Conservation (phyloP, 2,113 vertebrate genomes). For the Apteryx mantelli region DNA sequence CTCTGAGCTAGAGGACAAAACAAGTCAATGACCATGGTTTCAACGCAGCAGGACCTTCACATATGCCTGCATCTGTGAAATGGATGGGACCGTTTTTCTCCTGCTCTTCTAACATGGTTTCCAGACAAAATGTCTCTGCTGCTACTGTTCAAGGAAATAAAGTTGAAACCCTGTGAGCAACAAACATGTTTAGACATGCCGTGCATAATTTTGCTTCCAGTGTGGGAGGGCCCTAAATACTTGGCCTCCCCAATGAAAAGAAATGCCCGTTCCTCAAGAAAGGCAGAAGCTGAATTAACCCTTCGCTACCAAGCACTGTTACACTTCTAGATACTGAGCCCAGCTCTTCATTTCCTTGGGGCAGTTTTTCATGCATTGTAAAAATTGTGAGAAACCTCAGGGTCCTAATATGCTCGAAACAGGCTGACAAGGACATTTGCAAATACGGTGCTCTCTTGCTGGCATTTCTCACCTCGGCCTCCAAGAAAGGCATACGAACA, state of each 20-base stretch:
- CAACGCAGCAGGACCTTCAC: background rate
- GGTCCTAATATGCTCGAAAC: background rate
- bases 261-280: background rate
- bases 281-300: slow-evolving; percentile 45
- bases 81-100: background rate
- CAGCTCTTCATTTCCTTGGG: background rate
- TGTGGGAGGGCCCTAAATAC: slow-evolving; percentile 47
- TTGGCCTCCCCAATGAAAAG: slow-evolving; percentile 38
- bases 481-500: background rate
- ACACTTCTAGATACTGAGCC: background rate
- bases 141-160: slow-evolving; percentile 50
- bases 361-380: background rate
- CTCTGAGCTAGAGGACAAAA: background rate
- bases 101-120: background rate
- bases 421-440: background rate
- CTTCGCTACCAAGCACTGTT: background rate
- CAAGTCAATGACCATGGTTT: background rate
- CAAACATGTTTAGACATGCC: slow-evolving; percentile 50
- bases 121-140: slow-evolving; percentile 36
- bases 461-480: background rate
- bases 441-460: background rate
- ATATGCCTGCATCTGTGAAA: background rate
- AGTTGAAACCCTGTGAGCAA: background rate
- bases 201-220: slow-evolving; percentile 28
- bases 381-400: background rate